Evolutionary conservation across 1,140 invertebrate species (phyloP).

Genomic region (Whitmania pigra): DNA sequence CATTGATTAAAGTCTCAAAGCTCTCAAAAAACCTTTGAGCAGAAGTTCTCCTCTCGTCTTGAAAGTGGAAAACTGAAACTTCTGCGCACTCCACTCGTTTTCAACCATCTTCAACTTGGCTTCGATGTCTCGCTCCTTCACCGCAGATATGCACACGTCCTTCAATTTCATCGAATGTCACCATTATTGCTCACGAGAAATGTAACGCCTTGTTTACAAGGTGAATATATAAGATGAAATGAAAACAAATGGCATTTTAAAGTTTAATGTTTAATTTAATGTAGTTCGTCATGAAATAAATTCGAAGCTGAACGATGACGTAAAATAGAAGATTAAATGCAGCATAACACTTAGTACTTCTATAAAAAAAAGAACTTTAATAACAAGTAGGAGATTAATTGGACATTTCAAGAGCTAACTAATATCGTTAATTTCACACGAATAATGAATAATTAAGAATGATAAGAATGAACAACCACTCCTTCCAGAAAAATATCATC

Average conservation of each 20-base stretch:
- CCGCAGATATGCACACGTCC: conserved; percentile 91
- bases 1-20: neutral
- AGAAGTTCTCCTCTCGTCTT: conserved; percentile 86
- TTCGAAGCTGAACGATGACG: neutral
- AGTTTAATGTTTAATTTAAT: no score
- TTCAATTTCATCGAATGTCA: neutral
- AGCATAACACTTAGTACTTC: no score
- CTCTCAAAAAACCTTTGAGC: conserved; percentile 50
- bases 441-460: neutral
- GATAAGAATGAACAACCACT: neutral
- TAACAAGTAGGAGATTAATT: no score
- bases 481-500: neutral
- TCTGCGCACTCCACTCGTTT: conserved; percentile 85
- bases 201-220: neutral
- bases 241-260: conserved; percentile 2
- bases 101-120: conserved; percentile 85
- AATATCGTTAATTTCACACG: neutral
- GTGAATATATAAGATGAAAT: neutral
- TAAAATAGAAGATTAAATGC: no score
- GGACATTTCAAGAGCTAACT: neutral
- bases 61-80: conserved; percentile 83
- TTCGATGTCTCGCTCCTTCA: conserved; percentile 96
- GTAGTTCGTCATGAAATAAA: no score
- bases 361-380: no score
- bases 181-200: no score